Evolutionary conservation across 2,113 vertebrate genomes (phyloP).

Genomic region (Callopanchax toddi): DNA sequence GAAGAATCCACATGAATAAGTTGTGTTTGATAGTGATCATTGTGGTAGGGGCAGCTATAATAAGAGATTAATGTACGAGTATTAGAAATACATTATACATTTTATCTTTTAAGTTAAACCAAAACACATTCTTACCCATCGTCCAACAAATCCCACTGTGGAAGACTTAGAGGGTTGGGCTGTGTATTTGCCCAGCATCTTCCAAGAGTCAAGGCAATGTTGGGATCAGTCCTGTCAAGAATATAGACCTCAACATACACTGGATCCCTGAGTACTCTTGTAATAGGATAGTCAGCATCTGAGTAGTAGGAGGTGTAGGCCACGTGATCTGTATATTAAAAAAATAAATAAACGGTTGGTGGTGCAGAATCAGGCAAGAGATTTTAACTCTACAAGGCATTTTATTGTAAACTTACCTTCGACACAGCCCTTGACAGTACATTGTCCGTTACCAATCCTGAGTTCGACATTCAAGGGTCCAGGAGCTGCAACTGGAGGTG

Average conservation of each 20-base stretch:
- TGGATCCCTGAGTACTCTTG: conserved; percentile 79
- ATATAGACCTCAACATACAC: conserved; percentile 82
- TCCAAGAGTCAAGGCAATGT: conserved; percentile 81
- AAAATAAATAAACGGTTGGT: neutral
- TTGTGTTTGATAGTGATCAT: conserved; percentile 65
- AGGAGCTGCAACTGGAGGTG: conserved; percentile 51
- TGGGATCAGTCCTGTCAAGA: conserved; percentile 80
- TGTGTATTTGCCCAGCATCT: conserved; percentile 82
- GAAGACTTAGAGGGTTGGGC: conserved; percentile 44
- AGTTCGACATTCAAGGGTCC: conserved; percentile 71
- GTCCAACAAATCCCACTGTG: conserved; percentile 82
- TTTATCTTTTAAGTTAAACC: neutral
- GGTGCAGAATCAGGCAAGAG: neutral
- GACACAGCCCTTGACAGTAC: conserved; percentile 51
- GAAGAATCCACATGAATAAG: conserved; percentile 42
- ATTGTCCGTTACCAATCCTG: conserved; percentile 65
- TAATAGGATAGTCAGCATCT: conserved; percentile 64
- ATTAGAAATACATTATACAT: neutral
- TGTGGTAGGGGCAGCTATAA: conserved; percentile 65
- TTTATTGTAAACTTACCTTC: conserved; percentile 56
- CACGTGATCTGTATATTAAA: conserved; percentile 42
- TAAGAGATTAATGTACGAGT: neutral
- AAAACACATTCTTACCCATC: conserved; percentile 70
- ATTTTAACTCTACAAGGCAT: neutral
- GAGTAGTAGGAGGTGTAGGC: conserved; percentile 63